Conservation (phyloP, 2,113 vertebrate genomes). For the Odocoileus hemionus region DNA sequence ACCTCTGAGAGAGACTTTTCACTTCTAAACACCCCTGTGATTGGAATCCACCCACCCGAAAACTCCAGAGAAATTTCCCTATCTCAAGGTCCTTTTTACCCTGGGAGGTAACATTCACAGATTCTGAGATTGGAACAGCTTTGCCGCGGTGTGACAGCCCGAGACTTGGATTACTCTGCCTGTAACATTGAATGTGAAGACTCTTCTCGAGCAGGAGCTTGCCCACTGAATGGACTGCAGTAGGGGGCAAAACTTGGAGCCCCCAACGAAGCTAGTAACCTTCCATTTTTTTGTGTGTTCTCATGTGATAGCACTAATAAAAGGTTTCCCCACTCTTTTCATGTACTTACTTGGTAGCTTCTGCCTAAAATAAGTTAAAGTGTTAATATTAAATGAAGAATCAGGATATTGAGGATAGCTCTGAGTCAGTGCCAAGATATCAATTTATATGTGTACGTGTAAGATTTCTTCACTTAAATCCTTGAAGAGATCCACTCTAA, state of each 20-base stretch:
- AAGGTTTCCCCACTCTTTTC: background rate
- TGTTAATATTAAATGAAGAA: background rate
- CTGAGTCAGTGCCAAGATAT: background rate
- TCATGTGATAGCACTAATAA: background rate
- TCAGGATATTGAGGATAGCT: background rate
- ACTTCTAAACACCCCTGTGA: background rate
- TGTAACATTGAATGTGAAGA: accelerated
- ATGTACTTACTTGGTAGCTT: background rate
- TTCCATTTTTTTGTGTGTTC: background rate
- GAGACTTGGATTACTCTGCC: background rate
- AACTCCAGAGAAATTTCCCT: background rate
- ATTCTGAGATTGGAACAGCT: background rate
- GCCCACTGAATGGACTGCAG: background rate
- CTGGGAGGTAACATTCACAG: background rate
- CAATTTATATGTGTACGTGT: background rate
- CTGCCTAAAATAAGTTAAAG: background rate
- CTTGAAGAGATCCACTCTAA: background rate
- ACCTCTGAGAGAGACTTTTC: background rate
- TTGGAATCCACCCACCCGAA: background rate
- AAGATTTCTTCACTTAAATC: background rate
- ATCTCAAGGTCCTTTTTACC: background rate
- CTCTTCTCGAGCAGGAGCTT: background rate
- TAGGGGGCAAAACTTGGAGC: accelerated
- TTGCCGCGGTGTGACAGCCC: accelerated
- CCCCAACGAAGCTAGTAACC: no score